Conservation (phyloP, 2,113 vertebrate genomes). For the Excalfactoria chinensis region DNA sequence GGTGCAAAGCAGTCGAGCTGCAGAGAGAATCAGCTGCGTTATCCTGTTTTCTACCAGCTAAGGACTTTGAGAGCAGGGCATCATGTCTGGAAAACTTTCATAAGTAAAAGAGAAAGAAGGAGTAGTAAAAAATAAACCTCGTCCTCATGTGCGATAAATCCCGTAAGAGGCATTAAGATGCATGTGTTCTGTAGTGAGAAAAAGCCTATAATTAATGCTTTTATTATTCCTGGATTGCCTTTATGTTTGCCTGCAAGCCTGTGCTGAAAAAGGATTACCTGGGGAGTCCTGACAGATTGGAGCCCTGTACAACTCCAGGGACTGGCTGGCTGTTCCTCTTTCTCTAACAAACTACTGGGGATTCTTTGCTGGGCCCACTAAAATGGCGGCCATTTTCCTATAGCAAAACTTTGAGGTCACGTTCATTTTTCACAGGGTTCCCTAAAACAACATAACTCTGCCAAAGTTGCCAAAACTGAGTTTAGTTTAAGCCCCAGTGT, state of each 20-base stretch:
- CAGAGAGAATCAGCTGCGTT: background rate
- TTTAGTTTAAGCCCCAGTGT: background rate
- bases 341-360: background rate
- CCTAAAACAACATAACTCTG: background rate
- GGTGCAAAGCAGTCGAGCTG: background rate
- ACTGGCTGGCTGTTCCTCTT: background rate
- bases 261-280: constrained; percentile 25
- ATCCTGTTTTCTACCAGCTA: constrained; percentile 18
- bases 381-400: background rate
- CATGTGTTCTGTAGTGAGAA: background rate
- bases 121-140: constrained; percentile 1
- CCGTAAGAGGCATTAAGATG: background rate
- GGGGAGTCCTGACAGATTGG: background rate
- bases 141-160: background rate
- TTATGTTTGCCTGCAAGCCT: background rate
- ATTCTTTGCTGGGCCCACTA: background rate
- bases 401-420: background rate
- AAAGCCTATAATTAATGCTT: background rate
- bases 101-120: background rate
- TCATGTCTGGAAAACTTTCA: background rate
- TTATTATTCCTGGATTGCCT: constrained; percentile 12
- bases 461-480: background rate
- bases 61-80: background rate
- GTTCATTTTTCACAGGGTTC: background rate
- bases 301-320: background rate